These are phyloP conservation scores for Telmatherina bonti DNA, from an alignment of 2,797 vertebrate species.

Conservation along the genomic window DNA sequence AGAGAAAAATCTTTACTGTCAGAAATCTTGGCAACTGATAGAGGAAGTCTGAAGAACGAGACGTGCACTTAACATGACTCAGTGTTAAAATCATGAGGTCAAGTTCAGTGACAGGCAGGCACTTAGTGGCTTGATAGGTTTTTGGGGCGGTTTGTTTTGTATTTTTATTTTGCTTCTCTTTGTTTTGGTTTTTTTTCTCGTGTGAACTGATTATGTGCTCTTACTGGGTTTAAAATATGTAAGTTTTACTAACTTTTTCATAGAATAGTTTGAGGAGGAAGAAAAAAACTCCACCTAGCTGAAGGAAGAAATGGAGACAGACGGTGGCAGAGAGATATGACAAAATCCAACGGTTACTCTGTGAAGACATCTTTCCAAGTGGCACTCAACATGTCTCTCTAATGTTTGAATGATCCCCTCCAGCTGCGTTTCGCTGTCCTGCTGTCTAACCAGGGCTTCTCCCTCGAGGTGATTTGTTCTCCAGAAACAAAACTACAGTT, in stretches of 20 bases:
- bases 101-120: not conserved
- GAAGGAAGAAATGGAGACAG: not conserved
- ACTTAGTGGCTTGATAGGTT: not conserved
- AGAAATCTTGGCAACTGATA: not conserved
- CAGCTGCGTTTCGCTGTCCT: not conserved
- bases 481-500: not conserved
- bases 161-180: not conserved
- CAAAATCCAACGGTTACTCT: not conserved
- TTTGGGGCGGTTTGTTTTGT: not conserved
- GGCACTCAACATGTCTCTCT: too few species aligned
- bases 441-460: too few species aligned
- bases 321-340: constrained; percentile 1
- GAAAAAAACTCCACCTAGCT: not conserved
- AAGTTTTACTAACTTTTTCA: not conserved
- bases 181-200: not conserved
- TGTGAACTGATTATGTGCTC: not conserved
- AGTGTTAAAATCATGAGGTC: constrained; percentile 11
- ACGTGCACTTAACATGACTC: not conserved
- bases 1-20: constrained; percentile 1
- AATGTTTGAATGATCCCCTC: too few species aligned
- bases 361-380: constrained; percentile 16
- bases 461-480: not conserved
- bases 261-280: not conserved
- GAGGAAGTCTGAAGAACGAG: constrained; percentile 1
- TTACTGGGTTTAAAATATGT: not conserved